These are phyloP conservation scores for Periplaneta americana DNA, from an alignment of 1,140 invertebrate species.

Conservation along the genomic window DNA sequence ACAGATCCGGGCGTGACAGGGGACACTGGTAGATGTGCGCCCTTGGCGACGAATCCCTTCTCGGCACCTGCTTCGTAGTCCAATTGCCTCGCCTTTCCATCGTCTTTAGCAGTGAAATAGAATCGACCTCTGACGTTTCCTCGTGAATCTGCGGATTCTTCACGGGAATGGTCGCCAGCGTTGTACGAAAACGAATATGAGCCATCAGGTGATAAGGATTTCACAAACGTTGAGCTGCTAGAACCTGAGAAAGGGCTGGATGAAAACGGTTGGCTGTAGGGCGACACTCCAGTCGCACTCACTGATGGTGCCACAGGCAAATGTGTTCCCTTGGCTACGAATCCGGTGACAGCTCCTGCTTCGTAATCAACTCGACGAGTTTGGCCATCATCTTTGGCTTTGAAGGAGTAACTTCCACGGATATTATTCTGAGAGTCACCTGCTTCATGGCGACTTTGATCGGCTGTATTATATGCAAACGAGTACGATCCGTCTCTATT, in stretches of 20 bases:
- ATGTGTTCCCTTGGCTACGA: conserved; percentile 19
- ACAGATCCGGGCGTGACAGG: neutral
- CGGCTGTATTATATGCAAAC: conserved; percentile 24
- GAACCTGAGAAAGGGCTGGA: neutral
- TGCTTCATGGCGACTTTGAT: conserved; percentile 23
- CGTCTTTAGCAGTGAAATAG: conserved; percentile 13
- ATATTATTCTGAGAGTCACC: conserved; percentile 26
- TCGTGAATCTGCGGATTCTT: conserved; percentile 23
- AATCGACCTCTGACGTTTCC: conserved; percentile 26
- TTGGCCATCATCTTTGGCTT: conserved; percentile 18
- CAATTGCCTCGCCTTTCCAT: conserved; percentile 16
- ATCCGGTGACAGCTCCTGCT: conserved; percentile 23
- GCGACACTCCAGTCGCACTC: neutral
- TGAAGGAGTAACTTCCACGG: conserved; percentile 23
- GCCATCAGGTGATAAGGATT: conserved; percentile 8
- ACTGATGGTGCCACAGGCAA: conserved; percentile 6
- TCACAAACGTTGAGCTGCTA: neutral
- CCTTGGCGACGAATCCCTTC: conserved; percentile 22
- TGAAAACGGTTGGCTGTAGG: neutral
- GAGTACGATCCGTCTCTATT: conserved; percentile 24
- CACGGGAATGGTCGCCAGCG: conserved; percentile 22
- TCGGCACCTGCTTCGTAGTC: conserved; percentile 22
- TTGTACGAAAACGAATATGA: conserved; percentile 27
- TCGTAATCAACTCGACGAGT: conserved; percentile 18
- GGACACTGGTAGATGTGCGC: conserved; percentile 1